Percentiles rank a stretch among this genome's conserved stretches.
These are phyloP conservation scores for Gnathonemus echidnorhynchus DNA, from an alignment of 2,113 vertebrate species.

Conservation along the genomic window DNA sequence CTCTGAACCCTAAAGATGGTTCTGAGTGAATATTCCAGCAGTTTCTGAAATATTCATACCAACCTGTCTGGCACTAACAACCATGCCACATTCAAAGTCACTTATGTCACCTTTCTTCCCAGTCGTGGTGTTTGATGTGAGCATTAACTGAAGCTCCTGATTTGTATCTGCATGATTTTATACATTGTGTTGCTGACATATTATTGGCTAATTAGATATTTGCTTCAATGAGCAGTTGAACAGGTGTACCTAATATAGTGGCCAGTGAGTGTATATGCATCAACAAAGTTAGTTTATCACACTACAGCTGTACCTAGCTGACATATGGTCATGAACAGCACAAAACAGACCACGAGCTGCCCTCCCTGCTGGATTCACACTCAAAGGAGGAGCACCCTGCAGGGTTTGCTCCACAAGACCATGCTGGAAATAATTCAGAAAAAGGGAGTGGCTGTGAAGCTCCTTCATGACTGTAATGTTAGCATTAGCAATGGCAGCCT, in stretches of 20 bases:
- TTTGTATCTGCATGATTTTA: neutral
- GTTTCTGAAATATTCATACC: neutral
- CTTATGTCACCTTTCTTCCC: neutral
- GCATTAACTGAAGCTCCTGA: neutral
- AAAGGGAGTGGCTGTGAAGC: neutral
- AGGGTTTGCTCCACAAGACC: neutral
- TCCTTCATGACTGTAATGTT: neutral
- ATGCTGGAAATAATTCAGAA: neutral
- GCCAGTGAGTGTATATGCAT: neutral
- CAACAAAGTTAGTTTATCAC: neutral
- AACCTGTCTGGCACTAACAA: neutral
- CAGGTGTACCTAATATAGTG: neutral
- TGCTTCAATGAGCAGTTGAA: neutral
- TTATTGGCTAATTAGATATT: neutral
- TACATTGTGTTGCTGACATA: neutral
- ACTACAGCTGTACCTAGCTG: neutral
- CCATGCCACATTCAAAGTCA: neutral
- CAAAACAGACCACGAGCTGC: neutral
- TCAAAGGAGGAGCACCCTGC: neutral
- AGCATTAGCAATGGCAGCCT: neutral
- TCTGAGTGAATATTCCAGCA: neutral
- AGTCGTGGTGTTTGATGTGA: neutral
- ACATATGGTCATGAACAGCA: neutral
- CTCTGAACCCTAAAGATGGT: neutral
- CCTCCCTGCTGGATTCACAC: neutral